Evolutionary conservation across 2,797 vertebrate species (phyloP).

Genomic region (Platyrinchus mystaceus): DNA sequence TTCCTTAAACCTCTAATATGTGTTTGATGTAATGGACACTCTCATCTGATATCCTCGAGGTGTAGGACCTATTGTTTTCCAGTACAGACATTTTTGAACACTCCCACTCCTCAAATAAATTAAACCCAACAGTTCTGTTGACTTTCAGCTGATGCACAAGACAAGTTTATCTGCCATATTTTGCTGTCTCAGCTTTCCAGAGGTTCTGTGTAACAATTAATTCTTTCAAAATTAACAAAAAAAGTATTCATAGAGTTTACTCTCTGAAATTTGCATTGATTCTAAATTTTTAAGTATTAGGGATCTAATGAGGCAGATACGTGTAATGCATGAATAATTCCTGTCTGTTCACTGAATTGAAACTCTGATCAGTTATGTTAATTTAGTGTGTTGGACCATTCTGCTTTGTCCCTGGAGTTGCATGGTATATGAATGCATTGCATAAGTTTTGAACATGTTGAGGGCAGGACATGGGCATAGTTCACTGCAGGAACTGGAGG

Average conservation of each 20-base stretch:
- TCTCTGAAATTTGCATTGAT: background rate
- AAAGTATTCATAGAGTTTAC: background rate
- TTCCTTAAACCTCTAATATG: background rate
- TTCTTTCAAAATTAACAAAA: background rate
- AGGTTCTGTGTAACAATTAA: background rate
- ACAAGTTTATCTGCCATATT: background rate
- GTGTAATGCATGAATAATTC: background rate
- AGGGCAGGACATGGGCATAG: background rate
- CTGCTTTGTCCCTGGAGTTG: background rate
- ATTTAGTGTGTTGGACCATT: background rate
- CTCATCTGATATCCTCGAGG: background rate
- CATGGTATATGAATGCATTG: background rate
- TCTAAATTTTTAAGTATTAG: background rate
- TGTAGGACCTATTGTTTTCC: background rate
- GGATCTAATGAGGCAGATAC: background rate
- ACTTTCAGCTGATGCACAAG: background rate
- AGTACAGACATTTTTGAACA: background rate
- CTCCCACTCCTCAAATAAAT: background rate
- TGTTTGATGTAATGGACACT: background rate
- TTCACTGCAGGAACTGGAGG: background rate
- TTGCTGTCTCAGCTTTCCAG: background rate
- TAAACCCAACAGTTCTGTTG: background rate
- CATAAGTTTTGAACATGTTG: background rate
- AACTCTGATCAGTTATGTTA: background rate
- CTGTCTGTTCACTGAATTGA: background rate